A percentile compares a stretch with the other conserved stretches of the same genome.
phyloP scores from a whole-genome alignment of 1,140 invertebrate genomes.

The Ceratitis capitata region DNA sequence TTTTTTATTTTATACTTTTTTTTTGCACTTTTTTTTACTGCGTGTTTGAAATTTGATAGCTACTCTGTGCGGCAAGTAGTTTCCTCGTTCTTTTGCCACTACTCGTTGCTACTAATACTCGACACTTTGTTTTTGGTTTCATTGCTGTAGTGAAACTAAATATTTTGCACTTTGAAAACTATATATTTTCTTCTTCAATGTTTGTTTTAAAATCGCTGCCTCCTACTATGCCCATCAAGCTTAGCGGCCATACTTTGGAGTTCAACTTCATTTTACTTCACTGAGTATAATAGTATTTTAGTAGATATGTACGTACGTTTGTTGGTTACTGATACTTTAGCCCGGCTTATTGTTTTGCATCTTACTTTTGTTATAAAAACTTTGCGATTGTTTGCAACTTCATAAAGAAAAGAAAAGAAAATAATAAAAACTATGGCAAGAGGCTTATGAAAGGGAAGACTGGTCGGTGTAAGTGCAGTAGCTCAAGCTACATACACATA shows the following conservation, averaged over 20 bases:
- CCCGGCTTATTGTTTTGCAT: background rate
- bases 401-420: conserved; percentile 19
- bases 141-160: conserved; percentile 15
- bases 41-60: background rate
- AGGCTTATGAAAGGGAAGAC: background rate
- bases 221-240: background rate
- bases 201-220: background rate
- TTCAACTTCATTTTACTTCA: background rate
- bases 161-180: conserved; percentile 26
- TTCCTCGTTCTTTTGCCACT: background rate
- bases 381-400: conserved; percentile 16
- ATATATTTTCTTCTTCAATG: background rate
- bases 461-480: background rate
- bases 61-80: background rate
- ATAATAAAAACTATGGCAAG: no score
- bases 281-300: background rate
- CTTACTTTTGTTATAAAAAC: background rate
- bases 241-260: background rate
- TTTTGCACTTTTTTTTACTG: background rate
- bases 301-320: background rate
- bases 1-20: background rate
- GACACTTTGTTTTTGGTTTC: background rate
- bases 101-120: background rate
- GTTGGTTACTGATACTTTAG: background rate
- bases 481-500: background rate